Conservation (phyloP, 2,888 invertebrate genomes). For the Zaprionus bogoriensis region DNA sequence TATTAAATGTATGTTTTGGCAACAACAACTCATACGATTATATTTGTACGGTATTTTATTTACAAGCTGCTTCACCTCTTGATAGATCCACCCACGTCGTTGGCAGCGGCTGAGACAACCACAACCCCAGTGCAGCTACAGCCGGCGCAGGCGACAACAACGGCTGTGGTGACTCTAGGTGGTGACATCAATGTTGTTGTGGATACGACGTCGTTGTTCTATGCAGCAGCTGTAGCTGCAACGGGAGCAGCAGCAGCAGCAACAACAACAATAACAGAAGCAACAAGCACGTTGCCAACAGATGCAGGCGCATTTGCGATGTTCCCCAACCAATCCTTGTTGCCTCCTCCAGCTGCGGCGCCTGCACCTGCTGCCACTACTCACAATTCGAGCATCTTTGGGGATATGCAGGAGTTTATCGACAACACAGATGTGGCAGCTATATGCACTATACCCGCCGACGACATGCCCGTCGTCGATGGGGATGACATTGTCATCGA, state of each 20-base stretch:
- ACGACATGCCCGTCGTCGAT: conserved; percentile 79
- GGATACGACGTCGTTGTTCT: conserved; percentile 60
- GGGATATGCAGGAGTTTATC: conserved; percentile 69
- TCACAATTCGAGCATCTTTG: conserved; percentile 42
- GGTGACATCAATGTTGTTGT: conserved; percentile 57
- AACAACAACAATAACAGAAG: conserved; percentile 3
- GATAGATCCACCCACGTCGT: conserved; percentile 39
- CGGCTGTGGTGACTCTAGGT: conserved; percentile 32
- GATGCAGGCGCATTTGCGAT: conserved; percentile 27
- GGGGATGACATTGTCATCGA: conserved; percentile 80
- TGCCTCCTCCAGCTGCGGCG: neutral
- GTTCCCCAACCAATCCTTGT: conserved; percentile 36
- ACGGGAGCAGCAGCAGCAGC: neutral
- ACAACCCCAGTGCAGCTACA: neutral
- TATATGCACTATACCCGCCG: conserved; percentile 74
- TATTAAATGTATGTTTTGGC: conserved; percentile 50
- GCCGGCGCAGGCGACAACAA: conserved; percentile 22
- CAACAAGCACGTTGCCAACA: conserved; percentile 3
- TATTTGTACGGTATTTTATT: neutral
- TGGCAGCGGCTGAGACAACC: neutral
- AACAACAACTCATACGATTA: neutral
- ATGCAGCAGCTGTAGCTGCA: conserved; percentile 14
- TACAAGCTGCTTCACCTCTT: conserved; percentile 20
- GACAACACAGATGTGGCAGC: conserved; percentile 64
- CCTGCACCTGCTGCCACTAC: neutral